phyloP scores from a whole-genome alignment of 2,113 vertebrate species.

The Bos taurus region ARS-UCD2.0 NC_037332.1:13048501-13049000 shows the following conservation, averaged over 20 bases:
- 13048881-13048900: background rate
- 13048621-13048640: background rate
- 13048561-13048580: background rate
- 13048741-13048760: background rate
- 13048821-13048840: background rate
- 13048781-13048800: background rate
- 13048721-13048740: background rate
- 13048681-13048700: background rate
- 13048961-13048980: background rate
- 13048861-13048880: background rate
- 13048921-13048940: background rate
- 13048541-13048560: background rate
- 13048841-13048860: background rate
- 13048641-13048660: background rate
- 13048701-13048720: background rate
- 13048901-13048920: background rate
- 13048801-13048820: background rate
- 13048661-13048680: background rate
- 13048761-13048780: background rate
- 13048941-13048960: conserved; percentile 1
- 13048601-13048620: background rate
- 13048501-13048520: background rate
- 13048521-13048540: background rate
- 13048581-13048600: background rate
- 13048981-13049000: background rate